Evolutionary conservation across 2,113 vertebrate species (phyloP).

Genomic region (Scatophagus argus): DNA sequence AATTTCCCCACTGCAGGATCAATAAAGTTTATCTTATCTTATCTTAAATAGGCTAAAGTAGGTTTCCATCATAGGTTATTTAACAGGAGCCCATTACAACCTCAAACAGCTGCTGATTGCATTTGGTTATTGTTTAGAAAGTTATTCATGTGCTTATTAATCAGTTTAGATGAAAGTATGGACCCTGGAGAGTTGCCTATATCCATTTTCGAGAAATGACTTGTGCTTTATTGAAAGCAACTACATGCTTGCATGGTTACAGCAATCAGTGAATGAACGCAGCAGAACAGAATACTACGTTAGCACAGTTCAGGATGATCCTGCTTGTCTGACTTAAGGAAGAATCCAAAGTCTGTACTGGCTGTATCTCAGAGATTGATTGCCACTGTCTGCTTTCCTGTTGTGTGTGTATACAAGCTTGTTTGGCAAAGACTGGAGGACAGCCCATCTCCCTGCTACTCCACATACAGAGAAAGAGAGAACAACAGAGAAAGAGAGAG

Average conservation of each 20-base stretch:
- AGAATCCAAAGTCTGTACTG: constrained; percentile 27
- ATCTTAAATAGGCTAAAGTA: too few relatives aligned
- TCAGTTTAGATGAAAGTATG: neutral
- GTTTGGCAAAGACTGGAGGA: constrained; percentile 79
- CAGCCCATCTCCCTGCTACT: constrained; percentile 74
- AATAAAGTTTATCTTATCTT: too few relatives aligned
- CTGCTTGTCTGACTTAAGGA: neutral
- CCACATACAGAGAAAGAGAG: constrained; percentile 52
- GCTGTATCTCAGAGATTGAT: constrained; percentile 51
- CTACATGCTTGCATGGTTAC: neutral
- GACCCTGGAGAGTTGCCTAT: neutral
- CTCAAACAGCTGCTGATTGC: neutral
- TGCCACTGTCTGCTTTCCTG: constrained; percentile 49
- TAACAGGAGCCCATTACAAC: neutral
- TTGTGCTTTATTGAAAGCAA: neutral
- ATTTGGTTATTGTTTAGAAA: neutral
- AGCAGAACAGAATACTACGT: neutral
- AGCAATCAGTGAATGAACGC: neutral
- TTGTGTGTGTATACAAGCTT: constrained; percentile 57
- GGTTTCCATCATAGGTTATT: neutral
- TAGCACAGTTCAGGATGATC: neutral
- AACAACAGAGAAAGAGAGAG: constrained; percentile 53
- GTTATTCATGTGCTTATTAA: neutral
- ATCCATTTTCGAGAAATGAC: neutral
- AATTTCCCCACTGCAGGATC: too few relatives aligned